Evolutionary conservation across 2,888 invertebrate genomes (phyloP), one percentile per base, ranked within the genome.

Genomic region (Watsonalla cultraria): DNA sequence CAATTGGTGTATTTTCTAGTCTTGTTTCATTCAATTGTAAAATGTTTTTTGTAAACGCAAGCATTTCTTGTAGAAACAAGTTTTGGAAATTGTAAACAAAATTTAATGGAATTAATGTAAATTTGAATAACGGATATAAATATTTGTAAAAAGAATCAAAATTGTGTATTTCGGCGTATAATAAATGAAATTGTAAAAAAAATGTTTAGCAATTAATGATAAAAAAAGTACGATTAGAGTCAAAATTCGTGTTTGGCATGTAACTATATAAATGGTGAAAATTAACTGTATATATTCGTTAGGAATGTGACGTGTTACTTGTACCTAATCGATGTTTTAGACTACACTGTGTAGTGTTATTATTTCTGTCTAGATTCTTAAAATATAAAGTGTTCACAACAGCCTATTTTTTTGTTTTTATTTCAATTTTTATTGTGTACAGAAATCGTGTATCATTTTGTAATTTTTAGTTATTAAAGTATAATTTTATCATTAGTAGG

Each of bases 201-300:
- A 74, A 78, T 64, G 74, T 76, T 83, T 86, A 88, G 87, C 70
- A 61, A 59, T 68, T 86, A 85, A 78, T 66, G 65, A 73, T 76
- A 78, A 74, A 75, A 56, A 47, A 58, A 64, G 68, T 76, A 80
- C 69, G 70, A 66, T 79, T 87, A 86, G 82, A 66, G 87, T 86
- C 86, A 80, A 89, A 88, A 89, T 84, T 86, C 78, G 72, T 78
- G 80, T 90, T 90, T 88, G 89, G 87, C 87, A 76, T 78, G 72
- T 73, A 78, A 77, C 78, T 75, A 74, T 78, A 77, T 74, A 70
- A 70, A 67, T 78, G 72, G 69, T 68, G 65, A 64, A 68, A 66
- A 70, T 62, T 67, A 66, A 78, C 72, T 89, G 87, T 88, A 88
- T 70, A 88, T 88, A 89, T 70, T 65, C 58, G 72, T 84, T 88